Percentiles rank a stretch among this genome's conserved stretches.
Evolutionary conservation across 1,140 invertebrate species (phyloP).

Genomic region (Berghia stephanieae): DNA sequence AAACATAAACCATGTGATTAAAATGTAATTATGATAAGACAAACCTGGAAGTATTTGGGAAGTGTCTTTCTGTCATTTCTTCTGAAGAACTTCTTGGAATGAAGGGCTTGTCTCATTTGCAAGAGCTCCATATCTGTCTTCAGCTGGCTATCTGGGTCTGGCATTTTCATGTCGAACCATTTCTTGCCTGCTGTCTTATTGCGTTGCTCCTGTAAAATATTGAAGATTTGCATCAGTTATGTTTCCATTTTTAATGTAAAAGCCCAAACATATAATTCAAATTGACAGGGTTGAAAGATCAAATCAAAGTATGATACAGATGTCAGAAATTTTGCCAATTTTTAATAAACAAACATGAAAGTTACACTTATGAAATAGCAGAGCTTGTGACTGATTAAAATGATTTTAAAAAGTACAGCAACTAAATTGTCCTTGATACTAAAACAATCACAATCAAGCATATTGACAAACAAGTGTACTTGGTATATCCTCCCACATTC

Average conservation of each 20-base stretch:
- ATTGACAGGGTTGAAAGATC: background rate
- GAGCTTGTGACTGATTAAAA: too few species aligned
- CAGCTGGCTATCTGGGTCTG: conserved; percentile 87
- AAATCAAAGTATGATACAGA: background rate
- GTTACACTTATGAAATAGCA: background rate
- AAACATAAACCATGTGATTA: background rate
- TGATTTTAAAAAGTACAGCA: background rate
- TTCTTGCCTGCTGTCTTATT: conserved; percentile 82
- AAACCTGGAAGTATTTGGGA: conserved; percentile 91
- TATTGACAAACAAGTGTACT: background rate
- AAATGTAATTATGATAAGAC: background rate
- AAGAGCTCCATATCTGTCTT: conserved; percentile 87
- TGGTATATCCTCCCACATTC: background rate
- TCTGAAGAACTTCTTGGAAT: conserved; percentile 94
- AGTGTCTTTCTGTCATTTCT: conserved; percentile 85
- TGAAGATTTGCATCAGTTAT: too few species aligned
- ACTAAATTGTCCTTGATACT: too few species aligned
- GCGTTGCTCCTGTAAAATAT: conserved; percentile 67
- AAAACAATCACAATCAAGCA: too few species aligned
- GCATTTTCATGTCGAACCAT: conserved; percentile 88
- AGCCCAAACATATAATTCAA: conserved; percentile 23
- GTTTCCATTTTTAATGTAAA: conserved; percentile 53
- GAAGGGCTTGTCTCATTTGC: conserved; percentile 89
- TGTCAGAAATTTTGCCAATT: background rate
- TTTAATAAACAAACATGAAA: background rate